Base-by-base conservation (phyloP, 1,140 invertebrate genomes). In the Adoxophyes honmai region DNA sequence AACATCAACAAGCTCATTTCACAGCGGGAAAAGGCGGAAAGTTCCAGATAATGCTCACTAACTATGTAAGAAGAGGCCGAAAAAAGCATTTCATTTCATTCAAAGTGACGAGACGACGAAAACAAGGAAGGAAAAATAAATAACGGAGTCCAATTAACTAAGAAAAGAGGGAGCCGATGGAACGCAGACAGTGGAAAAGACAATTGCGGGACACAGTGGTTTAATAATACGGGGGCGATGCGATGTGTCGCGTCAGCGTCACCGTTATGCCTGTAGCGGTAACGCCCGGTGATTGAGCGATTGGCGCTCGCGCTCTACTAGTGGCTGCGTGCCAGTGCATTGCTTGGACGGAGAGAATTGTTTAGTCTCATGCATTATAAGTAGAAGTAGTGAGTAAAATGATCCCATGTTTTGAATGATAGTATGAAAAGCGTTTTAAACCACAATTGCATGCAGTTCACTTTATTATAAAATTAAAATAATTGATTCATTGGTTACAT, bases 101-200 rank as follows among this genome's bases (percentile, higher is more conserved):
- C 57, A 65, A 59, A 67, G 68, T 63, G 57, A 69, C 68, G 62
- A 60, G 54, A 62, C 58, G 62, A 64, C 60, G 65, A 72, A 76
- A 76, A 73, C 66, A 74, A 70, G 56, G 37, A 55, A 59, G 59
- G 65, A 63, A 75, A 72, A 73, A 70, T 65, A 74, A 79, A 75
- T 75, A 77, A 73, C 70, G 61, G 64, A 73, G 65, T 61, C 74
- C 72, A 79, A 79, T 79, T 77, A 79, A 73, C 59, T 72, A 67
- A 66, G 69, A 69, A 72, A 78, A 67, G 69, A 75, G 64, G 64
- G 59, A 62, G 55, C 51, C 51, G 58, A 44, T 8, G 36, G 35
- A 18, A 48, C 56, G 39, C 34, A 21, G 52, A 57, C 42, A 48
- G 38, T 53, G n/a, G 33, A 37, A 54, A 18, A 55, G 51, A 57